Base-by-base conservation (phyloP, 2,888 invertebrate genomes). In the Scelioninae gen. 2 region DNA sequence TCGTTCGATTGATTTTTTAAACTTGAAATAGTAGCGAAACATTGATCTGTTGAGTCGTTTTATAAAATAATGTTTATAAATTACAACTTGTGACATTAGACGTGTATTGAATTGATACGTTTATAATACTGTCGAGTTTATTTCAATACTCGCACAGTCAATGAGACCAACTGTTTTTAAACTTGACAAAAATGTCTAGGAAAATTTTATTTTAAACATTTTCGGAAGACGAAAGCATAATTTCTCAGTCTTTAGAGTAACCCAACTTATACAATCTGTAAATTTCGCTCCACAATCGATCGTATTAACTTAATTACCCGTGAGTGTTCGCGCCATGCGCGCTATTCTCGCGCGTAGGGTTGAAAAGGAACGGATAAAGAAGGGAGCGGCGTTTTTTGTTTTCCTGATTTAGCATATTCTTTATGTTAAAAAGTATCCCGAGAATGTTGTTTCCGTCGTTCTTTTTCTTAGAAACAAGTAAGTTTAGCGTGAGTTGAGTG, bases 401-500 rank as follows among this genome's bases (percentile, higher is more conserved):
- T 16, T 31, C 16, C 10, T 10, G 48, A 48, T 48, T 48, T 31
- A 48, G 31, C 31, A 31, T 31, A 28, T 48, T 48, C 35, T 53
- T 31, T 31, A 48, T 31, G 48, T 16, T 48, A 31, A 28, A 31
- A 41, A 57, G 35, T 53, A 46, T 55, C 55, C 16, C 16, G 46
- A 53, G 31, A 53, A 63, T 52, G 52, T 53, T 53, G 53, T 37
- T 45, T 4, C 33, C 28, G 18, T 45, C 25, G 31, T 35, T 11
- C 15, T 61, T 61, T 61, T 61, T 50, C 50, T 61, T 50, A 48
- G 41, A 61, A 50, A 41, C 61, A 61, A 61, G 41, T 61, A 61
- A 61, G 61, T 61, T 61, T 50, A 28, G 48, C 63, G 52, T 43
- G 50, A 63, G 61, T 63, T 41, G 61, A 61, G 48, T 50, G 41